Base-by-base conservation (phyloP, 2,888 invertebrate species). In the Drosophila austrosaltans region DNA sequence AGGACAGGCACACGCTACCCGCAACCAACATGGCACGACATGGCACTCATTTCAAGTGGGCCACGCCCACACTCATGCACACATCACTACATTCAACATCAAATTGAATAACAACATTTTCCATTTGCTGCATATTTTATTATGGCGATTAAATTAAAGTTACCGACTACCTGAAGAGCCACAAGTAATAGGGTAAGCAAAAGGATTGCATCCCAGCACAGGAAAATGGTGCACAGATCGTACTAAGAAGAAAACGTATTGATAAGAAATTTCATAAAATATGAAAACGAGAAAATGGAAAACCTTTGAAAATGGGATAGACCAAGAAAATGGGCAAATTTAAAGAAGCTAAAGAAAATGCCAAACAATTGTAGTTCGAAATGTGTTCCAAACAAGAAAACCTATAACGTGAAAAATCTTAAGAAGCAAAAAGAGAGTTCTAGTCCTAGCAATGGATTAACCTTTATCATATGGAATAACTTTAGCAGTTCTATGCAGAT, bases 31-130 rank as follows among this genome's bases (percentile, higher is more conserved):
- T 81, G 85, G 77, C 71, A 77, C 82, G 85, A 75, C 81, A 85
- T 74, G 80, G 77, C 73, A 82, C 82, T 82, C 82, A 82, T 82
- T 84, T 75, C 77, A 72, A 82, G 82, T 84, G 66, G 69, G 58
- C 64, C 56, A 16, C 44, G 39, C 56, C 22, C 72, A 56, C 25
- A 57, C 42, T 48, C 63, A 64, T 61, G 59, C 53, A 62, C 58
- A 79, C 85, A 76, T 85, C 86, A 79, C 78, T 85, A 78, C 85
- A 82, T 85, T 85, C 85, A 85, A 81, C 78, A 69, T 75, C 74
- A 85, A 87, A 87, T 85, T 85, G 85, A 85, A 85, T 87, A 85
- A 81, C 83, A 85, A 79, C 87, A 85, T 87, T 87, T 81, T 81
- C 87, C 87, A 82, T 87, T 85, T 85, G 78, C 76, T 79, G 79